phyloP scores from a whole-genome alignment of 2,888 invertebrate genomes.

The Alentia gelatinosa region DNA sequence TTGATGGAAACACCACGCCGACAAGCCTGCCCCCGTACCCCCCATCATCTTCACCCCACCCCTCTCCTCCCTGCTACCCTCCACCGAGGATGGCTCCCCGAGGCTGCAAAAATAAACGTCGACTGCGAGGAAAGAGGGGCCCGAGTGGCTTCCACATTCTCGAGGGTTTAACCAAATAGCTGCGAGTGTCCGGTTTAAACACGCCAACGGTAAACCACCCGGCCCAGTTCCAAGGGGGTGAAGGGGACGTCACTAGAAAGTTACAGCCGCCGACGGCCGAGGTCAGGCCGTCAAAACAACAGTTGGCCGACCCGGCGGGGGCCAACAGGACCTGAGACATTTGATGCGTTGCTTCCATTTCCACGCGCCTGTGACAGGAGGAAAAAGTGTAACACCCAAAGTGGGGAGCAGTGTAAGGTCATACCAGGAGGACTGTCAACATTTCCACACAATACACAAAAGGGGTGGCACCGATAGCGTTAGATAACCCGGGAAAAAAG shows the following conservation, averaged over 20 bases:
- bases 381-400: neutral
- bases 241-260: neutral
- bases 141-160: slow-evolving; percentile 45
- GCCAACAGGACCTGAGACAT: neutral
- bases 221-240: neutral
- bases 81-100: too few relatives aligned
- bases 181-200: slow-evolving; percentile 48
- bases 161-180: slow-evolving; percentile 48
- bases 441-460: slow-evolving; percentile 7
- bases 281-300: slow-evolving; percentile 28
- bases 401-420: slow-evolving; percentile 37
- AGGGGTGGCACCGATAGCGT: neutral
- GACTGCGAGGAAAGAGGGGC: neutral
- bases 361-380: neutral
- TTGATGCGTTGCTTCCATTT: slow-evolving; percentile 36
- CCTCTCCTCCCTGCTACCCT: neutral
- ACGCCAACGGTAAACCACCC: neutral
- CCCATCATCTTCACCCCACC: neutral
- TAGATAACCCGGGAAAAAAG: neutral
- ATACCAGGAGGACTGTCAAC: neutral
- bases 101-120: slow-evolving; percentile 42
- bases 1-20: slow-evolving; percentile 1
- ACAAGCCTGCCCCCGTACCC: neutral
- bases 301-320: slow-evolving; percentile 36
- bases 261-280: neutral